Base-by-base conservation (phyloP, 2,113 vertebrate genomes). In the Apeltes quadracus region DNA sequence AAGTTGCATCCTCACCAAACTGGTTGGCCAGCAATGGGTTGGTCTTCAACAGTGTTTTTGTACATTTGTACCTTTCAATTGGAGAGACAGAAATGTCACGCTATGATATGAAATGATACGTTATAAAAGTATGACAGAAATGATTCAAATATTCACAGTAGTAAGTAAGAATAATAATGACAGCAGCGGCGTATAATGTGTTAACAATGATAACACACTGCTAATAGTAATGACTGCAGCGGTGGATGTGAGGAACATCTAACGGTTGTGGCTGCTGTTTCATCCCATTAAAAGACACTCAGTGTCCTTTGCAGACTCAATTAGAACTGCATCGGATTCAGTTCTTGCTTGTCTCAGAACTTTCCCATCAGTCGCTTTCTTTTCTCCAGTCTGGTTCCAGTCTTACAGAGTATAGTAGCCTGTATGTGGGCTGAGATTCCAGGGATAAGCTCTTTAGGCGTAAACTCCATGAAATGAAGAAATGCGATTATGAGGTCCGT, bases 391-490 rank as follows among this genome's bases (percentile, higher is more conserved):
- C 76, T 85, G 62, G 76, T 83, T 89, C 80, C 79, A 82, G 82
- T 84, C 76, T 78, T 55, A 76, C 75, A 70, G 61, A 79, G 76
- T 72, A 70, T 61, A 82, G 72, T 79, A 71, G n/a, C n/a, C n/a
- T n/a, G n/a, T 79, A 69, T 75, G 79, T 55, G 36, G 73, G 71
- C 75, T 76, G 72, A 92, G 86, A 84, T 82, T 59, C 73, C 74
- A 71, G 70, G 90, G 84, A 89, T 89, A 87, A 88, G 90, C 87
- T 85, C 86, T 83, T 89, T 85, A 91, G 82, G 88, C 82, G 94
- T 93, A 94, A 96, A 94, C 87, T 88, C 93, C 92, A 94, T 96
- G 94, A 95, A 96, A 95, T 94, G 90, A 81, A 93, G 92, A 90
- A 95, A 94, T 93, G 87, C 93, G 94, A 95, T 95, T 95, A 93